phyloP scores from a whole-genome alignment of 1,140 invertebrate genomes.

The Parapsyche elsis region DNA sequence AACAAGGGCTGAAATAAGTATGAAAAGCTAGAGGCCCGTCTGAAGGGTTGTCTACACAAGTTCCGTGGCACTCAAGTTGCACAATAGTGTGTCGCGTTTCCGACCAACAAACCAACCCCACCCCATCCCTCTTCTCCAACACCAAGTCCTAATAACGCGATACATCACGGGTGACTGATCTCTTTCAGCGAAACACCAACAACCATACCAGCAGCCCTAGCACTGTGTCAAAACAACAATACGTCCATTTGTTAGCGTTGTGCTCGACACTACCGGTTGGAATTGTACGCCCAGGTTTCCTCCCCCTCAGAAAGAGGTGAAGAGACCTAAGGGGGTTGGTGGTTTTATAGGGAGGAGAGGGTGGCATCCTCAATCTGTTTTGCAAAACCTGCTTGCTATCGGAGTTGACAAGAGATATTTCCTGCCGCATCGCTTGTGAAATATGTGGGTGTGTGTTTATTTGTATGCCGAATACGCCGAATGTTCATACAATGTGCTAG shows the following conservation, averaged over 20 bases:
- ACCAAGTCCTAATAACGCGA: slow-evolving; percentile 19
- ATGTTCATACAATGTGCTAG: too few relatives aligned
- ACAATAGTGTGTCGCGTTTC: slow-evolving; percentile 18
- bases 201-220: not conserved
- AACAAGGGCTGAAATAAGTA: too few relatives aligned
- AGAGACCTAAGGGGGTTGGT: not conserved
- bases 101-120: not conserved
- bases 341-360: not conserved
- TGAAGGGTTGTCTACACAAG: not conserved
- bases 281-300: not conserved
- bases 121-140: too few relatives aligned
- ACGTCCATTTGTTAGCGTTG: slow-evolving; percentile 22
- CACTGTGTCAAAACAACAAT: slow-evolving; percentile 25
- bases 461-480: too few relatives aligned
- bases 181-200: slow-evolving; percentile 22
- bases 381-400: not conserved
- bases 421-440: too few relatives aligned
- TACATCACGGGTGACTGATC: slow-evolving; percentile 37
- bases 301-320: not conserved
- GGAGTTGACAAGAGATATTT: not conserved
- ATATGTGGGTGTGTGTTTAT: too few relatives aligned
- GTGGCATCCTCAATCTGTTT: not conserved
- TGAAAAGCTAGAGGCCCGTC: too few relatives aligned
- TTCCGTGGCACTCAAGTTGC: not conserved
- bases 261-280: not conserved